These are phyloP conservation scores for Mungos mungo DNA, from an alignment of 2,113 vertebrate species.

Conservation along the genomic window DNA sequence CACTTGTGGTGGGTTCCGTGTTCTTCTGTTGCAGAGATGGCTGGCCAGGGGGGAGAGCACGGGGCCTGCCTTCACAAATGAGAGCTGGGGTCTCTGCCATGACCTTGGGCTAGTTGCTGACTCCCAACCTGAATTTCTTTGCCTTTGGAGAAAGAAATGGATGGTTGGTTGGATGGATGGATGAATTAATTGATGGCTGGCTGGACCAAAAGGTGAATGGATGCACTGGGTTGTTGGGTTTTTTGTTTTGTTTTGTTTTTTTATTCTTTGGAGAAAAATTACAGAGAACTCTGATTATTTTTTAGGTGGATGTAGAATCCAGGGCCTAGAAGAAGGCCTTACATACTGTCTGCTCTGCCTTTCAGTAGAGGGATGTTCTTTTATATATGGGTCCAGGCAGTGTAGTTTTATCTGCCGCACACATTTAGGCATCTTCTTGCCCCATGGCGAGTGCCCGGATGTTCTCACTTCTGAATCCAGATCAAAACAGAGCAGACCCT, in stretches of 20 bases:
- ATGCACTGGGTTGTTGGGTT: neutral
- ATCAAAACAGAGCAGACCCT: neutral
- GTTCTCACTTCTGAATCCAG: neutral
- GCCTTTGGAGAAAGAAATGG: neutral
- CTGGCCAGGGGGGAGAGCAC: neutral
- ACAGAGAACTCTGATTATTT: conserved; percentile 11
- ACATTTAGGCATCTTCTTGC: neutral
- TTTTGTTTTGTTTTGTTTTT: neutral
- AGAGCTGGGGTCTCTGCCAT: neutral
- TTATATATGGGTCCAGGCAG: neutral
- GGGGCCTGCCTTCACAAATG: neutral
- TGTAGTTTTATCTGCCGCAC: neutral
- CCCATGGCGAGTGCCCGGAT: rapidly evolving
- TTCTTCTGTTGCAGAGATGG: neutral
- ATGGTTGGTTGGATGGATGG: neutral
- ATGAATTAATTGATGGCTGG: neutral
- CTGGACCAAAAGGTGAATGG: neutral
- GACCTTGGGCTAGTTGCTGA: neutral
- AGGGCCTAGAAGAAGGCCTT: neutral
- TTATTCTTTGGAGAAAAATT: neutral
- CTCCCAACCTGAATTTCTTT: neutral
- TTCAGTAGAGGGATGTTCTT: neutral
- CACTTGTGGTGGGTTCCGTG: conserved; percentile 90
- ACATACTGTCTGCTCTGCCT: neutral
- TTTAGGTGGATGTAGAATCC: neutral